Conservation (phyloP, 2,113 vertebrate species). For the Eubucco bourcierii region DNA sequence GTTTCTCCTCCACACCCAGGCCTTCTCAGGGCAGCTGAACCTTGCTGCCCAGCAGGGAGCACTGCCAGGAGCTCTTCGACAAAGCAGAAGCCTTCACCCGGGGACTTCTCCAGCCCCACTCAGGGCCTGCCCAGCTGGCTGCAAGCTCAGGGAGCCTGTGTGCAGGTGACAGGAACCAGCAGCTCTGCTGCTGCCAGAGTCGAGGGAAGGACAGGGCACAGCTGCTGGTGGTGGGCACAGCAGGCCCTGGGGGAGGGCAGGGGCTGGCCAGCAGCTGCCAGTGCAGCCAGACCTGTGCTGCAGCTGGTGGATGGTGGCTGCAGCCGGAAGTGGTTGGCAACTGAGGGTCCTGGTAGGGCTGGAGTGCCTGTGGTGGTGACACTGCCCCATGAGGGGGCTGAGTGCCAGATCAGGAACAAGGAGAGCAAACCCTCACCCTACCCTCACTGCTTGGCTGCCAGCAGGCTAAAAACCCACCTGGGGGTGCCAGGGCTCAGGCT, state of each 20-base stretch:
- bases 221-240: neutral
- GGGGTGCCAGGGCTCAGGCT: neutral
- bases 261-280: neutral
- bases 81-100: neutral
- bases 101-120: neutral
- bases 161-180: rapidly evolving
- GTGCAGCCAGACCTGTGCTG: neutral
- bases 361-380: neutral
- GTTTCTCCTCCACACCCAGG: neutral
- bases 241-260: neutral
- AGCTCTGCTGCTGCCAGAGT: neutral
- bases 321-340: rapidly evolving
- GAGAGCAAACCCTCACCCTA: neutral
- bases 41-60: neutral
- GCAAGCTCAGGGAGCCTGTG: rapidly evolving
- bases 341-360: neutral
- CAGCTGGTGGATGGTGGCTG: rapidly evolving
- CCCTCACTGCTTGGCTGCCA: rapidly evolving
- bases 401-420: neutral
- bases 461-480: neutral
- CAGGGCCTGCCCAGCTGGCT: neutral
- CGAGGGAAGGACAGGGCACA: neutral
- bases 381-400: rapidly evolving
- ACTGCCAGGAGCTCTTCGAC: neutral
- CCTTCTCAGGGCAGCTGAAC: neutral